Percentiles rank a stretch among this genome's conserved stretches.
Conservation (phyloP, 2,888 invertebrate species). For the Chironomus riparius region DNA sequence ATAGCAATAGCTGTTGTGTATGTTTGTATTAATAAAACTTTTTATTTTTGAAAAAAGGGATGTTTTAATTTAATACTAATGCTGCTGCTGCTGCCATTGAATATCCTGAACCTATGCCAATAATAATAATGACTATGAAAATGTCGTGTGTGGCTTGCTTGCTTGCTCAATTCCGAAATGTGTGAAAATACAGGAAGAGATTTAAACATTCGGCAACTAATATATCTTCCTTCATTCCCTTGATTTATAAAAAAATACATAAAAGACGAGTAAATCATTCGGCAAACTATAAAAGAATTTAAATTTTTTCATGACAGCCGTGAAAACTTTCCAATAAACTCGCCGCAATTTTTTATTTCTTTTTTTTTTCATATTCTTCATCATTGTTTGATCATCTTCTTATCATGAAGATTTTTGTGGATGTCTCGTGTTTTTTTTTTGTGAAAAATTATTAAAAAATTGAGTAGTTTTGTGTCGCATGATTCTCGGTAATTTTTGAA, state of each 20-base stretch:
- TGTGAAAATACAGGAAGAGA: neutral
- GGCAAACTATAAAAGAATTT: neutral
- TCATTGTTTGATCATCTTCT: neutral
- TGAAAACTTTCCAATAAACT: neutral
- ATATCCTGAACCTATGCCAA: conserved; percentile 22
- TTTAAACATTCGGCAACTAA: neutral
- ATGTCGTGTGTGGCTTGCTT: neutral
- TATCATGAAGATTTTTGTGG: neutral
- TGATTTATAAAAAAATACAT: neutral
- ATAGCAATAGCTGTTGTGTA: neutral
- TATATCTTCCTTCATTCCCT: neutral
- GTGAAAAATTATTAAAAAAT: too few species aligned
- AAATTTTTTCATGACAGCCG: neutral
- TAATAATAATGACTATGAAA: neutral
- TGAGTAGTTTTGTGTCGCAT: too few species aligned
- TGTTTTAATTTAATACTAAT: neutral
- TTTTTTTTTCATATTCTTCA: neutral
- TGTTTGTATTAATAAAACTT: neutral
- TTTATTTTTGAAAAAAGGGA: neutral
- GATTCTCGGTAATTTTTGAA: too few species aligned
- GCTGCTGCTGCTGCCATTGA: conserved; percentile 1
- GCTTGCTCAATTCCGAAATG: neutral
- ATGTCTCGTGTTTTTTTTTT: neutral
- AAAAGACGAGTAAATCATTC: neutral
- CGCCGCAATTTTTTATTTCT: neutral